Evolutionary conservation across 2,797 vertebrate genomes (phyloP).

Genomic region (Hoplostethus mediterraneus): DNA sequence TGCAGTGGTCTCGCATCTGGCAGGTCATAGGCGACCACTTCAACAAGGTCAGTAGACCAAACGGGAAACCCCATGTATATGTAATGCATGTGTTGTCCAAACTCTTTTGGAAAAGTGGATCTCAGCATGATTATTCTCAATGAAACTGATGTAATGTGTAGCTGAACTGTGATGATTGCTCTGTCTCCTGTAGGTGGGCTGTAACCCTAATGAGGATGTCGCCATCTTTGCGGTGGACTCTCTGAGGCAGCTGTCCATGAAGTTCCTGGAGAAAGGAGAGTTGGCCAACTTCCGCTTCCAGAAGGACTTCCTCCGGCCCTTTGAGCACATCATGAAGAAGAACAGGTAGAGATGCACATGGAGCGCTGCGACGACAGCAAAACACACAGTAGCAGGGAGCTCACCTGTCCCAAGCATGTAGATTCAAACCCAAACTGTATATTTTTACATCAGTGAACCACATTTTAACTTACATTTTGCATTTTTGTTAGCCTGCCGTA

Average conservation of each 20-base stretch:
- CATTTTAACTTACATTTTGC: too few relatives aligned
- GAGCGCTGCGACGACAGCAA: too few relatives aligned
- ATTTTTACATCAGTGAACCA: too few relatives aligned
- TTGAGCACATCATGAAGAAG: slow-evolving; percentile 98
- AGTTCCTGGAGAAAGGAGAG: slow-evolving; percentile 97
- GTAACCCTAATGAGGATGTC: slow-evolving; percentile 96
- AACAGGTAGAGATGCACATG: slow-evolving; percentile 86
- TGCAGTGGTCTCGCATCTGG: slow-evolving; percentile 98
- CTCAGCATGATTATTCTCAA: neutral
- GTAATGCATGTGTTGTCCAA: too few relatives aligned
- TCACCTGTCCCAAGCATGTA: too few relatives aligned
- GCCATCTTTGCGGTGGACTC: slow-evolving; percentile 98
- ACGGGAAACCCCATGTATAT: neutral
- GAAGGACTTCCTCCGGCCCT: slow-evolving; percentile 96
- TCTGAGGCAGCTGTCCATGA: slow-evolving; percentile 95
- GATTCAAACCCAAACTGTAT: too few relatives aligned
- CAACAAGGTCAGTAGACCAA: slow-evolving; percentile 88
- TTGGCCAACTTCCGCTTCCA: slow-evolving; percentile 98
- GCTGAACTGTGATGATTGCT: neutral
- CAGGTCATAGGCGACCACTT: slow-evolving; percentile 98
- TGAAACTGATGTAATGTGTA: neutral
- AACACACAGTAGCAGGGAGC: too few relatives aligned
- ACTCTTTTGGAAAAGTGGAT: too few relatives aligned
- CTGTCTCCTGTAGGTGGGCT: slow-evolving; percentile 88
- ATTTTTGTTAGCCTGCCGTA: too few relatives aligned